Conservation (phyloP, 2,888 invertebrate genomes). For the Drosophila austrosaltans region DNA sequence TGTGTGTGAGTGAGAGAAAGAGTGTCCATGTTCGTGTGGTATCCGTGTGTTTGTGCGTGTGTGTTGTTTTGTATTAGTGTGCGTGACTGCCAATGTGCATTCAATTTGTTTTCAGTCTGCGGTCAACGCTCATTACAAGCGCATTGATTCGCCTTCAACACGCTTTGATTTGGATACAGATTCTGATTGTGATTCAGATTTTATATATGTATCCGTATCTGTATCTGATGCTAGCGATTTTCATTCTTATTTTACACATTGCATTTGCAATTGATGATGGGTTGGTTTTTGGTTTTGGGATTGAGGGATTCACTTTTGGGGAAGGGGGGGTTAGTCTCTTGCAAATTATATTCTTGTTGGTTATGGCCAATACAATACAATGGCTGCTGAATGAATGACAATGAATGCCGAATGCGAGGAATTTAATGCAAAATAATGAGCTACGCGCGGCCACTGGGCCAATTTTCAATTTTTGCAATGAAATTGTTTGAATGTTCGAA, state of each 20-base stretch:
- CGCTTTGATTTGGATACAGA: conserved; percentile 4
- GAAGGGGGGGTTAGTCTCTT: conserved; percentile 15
- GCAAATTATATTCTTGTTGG: conserved; percentile 46
- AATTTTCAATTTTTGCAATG: conserved; percentile 44
- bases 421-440: conserved; percentile 57
- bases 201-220: neutral
- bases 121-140: conserved; percentile 40
- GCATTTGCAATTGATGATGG: conserved; percentile 30
- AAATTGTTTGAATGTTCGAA: neutral
- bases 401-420: conserved; percentile 5
- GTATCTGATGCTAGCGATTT: neutral
- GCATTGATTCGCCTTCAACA: conserved; percentile 33
- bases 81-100: conserved; percentile 33
- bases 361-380: conserved; percentile 13
- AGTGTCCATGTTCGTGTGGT: too few species aligned
- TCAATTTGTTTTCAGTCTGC: conserved; percentile 40
- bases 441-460: conserved; percentile 17
- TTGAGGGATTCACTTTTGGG: conserved; percentile 31
- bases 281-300: conserved; percentile 19
- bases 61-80: conserved; percentile 7
- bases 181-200: conserved; percentile 1
- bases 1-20: neutral
- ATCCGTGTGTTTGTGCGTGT: conserved; percentile 1
- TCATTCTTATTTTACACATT: neutral
- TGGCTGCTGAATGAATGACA: conserved; percentile 20